phyloP scores from a whole-genome alignment of 2,113 vertebrate genomes.

The Rattus norvegicus region GRCr8 NC_086023.1:89129501-89130000 shows the following conservation, averaged over 20 bases:
- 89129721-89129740: slow-evolving; percentile 3
- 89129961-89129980: too few species aligned
- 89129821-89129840: neutral
- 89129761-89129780: neutral
- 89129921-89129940: neutral
- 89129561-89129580: neutral
- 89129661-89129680: neutral
- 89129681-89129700: neutral
- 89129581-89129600: neutral
- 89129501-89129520: neutral
- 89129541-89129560: neutral
- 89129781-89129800: neutral
- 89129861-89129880: neutral
- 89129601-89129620: neutral
- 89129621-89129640: neutral
- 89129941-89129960: neutral
- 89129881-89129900: neutral
- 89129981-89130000: neutral
- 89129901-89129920: too few species aligned
- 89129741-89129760: neutral
- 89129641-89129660: neutral
- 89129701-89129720: neutral
- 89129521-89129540: neutral
- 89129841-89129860: neutral
- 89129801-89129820: neutral